Conservation (phyloP, 2,888 invertebrate species). For the Chymomyza caudatula region DNA sequence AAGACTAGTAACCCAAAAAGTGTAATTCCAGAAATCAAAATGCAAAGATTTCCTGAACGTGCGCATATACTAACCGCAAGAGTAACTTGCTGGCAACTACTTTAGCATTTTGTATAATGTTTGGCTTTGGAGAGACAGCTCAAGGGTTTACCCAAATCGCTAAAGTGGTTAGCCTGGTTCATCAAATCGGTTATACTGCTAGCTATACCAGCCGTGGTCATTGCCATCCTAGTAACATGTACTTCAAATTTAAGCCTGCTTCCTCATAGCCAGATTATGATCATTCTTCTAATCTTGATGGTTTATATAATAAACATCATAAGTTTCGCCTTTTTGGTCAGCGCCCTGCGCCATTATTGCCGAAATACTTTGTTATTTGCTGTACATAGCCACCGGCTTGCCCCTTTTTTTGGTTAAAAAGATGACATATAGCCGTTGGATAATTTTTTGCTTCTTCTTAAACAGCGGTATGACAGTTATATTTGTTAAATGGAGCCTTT, state of each 20-base stretch:
- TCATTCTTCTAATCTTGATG: conserved; percentile 81
- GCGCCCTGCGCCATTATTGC: conserved; percentile 87
- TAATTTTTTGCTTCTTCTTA: conserved; percentile 83
- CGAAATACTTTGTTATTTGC: conserved; percentile 84
- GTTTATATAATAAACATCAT: conserved; percentile 85
- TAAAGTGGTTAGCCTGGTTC: conserved; percentile 47
- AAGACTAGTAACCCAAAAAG: too few species aligned
- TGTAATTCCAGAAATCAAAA: background rate
- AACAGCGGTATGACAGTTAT: conserved; percentile 85
- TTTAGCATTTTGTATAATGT: too few species aligned
- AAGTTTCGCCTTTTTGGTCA: conserved; percentile 86
- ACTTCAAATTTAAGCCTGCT: background rate
- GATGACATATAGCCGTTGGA: conserved; percentile 81
- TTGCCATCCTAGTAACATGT: conserved; percentile 8
- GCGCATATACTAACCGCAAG: too few species aligned
- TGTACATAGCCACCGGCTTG: conserved; percentile 85
- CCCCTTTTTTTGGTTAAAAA: conserved; percentile 81
- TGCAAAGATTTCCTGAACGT: too few species aligned
- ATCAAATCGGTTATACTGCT: conserved; percentile 24
- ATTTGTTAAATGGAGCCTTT: conserved; percentile 81
- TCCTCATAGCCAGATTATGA: background rate
- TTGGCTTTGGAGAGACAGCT: conserved; percentile 40
- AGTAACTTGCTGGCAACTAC: too few species aligned
- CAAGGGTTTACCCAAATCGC: conserved; percentile 19
- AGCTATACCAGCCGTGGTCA: conserved; percentile 22